Evolutionary conservation across 2,797 vertebrate species (phyloP).

Genomic region (Scomberomorus guttatus): DNA sequence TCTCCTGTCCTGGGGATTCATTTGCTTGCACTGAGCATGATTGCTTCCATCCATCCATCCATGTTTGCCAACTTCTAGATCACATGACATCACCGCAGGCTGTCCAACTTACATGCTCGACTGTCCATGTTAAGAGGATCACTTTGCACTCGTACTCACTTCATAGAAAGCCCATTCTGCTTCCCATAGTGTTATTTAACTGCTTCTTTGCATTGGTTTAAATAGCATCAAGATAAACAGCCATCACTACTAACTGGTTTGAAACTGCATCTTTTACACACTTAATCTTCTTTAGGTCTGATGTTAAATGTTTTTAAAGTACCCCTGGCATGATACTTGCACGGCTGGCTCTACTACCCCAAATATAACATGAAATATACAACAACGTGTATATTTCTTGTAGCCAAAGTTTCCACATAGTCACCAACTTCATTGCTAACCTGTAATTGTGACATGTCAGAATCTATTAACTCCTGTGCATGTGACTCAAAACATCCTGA

Average conservation of each 20-base stretch:
- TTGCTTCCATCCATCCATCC: not conserved
- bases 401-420: not conserved
- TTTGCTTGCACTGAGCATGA: constrained; percentile 40
- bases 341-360: constrained; percentile 12
- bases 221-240: constrained; percentile 7
- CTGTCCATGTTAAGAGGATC: not conserved
- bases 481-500: constrained; percentile 42
- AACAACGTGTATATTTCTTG: constrained; percentile 19
- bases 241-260: constrained; percentile 37
- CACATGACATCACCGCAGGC: not conserved
- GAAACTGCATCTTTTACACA: not conserved
- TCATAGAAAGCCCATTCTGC: not conserved
- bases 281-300: not conserved
- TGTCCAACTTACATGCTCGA: not conserved
- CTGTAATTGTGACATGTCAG: constrained; percentile 11
- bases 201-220: not conserved
- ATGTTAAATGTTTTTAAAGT: constrained; percentile 7
- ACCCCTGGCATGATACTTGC: constrained; percentile 38
- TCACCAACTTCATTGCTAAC: constrained; percentile 38
- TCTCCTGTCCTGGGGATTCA: constrained; percentile 14
- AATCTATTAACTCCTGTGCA: constrained; percentile 57
- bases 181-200: not conserved
- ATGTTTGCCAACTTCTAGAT: not conserved
- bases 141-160: not conserved
- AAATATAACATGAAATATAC: constrained; percentile 16